A percentile compares a stretch with the other conserved stretches of the same genome.
Conservation (phyloP, 2,113 vertebrate genomes). For the Tonatia bakeri region DNA sequence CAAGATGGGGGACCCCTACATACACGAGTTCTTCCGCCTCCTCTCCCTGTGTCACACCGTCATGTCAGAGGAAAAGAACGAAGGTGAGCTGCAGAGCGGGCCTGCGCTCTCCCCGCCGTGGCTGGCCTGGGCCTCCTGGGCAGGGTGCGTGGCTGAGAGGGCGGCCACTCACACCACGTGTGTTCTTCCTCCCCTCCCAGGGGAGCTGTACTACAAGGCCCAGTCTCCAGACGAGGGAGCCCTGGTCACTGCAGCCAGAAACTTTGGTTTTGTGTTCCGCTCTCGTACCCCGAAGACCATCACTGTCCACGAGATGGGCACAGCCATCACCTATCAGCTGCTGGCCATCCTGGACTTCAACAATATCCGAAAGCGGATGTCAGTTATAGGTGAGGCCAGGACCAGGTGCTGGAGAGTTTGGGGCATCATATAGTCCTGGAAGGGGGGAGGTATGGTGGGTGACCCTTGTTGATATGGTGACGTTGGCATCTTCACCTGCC, state of each 20-base stretch:
- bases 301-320: conserved; percentile 89
- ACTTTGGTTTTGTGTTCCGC: conserved; percentile 93
- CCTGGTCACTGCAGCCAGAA: conserved; percentile 90
- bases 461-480: neutral
- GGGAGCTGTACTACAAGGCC: conserved; percentile 91
- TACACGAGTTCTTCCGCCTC: conserved; percentile 93
- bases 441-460: neutral
- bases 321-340: conserved; percentile 88
- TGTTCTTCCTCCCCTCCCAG: conserved; percentile 68
- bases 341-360: conserved; percentile 96
- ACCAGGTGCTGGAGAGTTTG: rapidly evolving
- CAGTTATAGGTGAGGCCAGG: conserved; percentile 87
- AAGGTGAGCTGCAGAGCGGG: conserved; percentile 77
- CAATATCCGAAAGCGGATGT: conserved; percentile 96
- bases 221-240: conserved; percentile 95
- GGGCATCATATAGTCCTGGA: neutral
- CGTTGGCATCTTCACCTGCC: neutral
- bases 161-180: rapidly evolving
- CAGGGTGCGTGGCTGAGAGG: rapidly evolving
- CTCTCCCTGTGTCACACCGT: conserved; percentile 94
- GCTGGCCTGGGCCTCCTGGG: neutral
- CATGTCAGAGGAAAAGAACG: conserved; percentile 92
- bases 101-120: rapidly evolving
- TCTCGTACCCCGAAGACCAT: conserved; percentile 91
- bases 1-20: conserved; percentile 84